Base-by-base conservation (phyloP, 2,888 invertebrate species). In the Amphipoea oculea region DNA sequence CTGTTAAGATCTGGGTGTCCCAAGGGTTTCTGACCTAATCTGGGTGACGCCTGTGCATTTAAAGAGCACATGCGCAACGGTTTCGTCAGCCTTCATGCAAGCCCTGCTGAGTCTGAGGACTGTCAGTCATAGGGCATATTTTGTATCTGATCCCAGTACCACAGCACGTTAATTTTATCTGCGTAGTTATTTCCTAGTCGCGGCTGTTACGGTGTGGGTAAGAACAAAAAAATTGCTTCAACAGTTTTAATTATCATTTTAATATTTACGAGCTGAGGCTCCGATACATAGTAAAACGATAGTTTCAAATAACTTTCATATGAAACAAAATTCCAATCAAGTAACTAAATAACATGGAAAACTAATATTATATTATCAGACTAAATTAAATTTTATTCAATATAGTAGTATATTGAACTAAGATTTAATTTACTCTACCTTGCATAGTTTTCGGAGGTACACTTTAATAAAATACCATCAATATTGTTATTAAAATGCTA, bases 341-440 rank as follows among this genome's bases (percentile, higher is more conserved):
- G 65, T 76, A 67, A 71, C 29, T 17, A 48, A 72, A 42, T 82
- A 82, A 65, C 12, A 29, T 20, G 40, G 68, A 75, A 74, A 23
- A 66, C 42, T 60, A 76, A 51, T 51, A 48, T 67, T 60, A 11
- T 42, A 62, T 65, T 69, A n/a, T 20, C 4, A 60, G n/a, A 48
- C 36, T 63, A 42, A 66, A 82, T 70, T 42, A 51, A 81, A 36
- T 76, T n/a, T n/a, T 51, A 20, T 60, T 65, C 14, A 82, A 76
- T 74, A 54, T 45, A 66, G 17, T 23, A 78, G 23, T 57, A 57
- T n/a, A 60, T 60, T n/a, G 4, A 23, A 60, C n/a, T 12, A 60
- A 60, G 57, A 60, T n/a, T n/a, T n/a, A n/a, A 60, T n/a, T n/a
- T n/a, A 57, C 3, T 4, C 17, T 36, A 57, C 7, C 17, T 40